Evolutionary conservation across 2,113 vertebrate species (phyloP).

Genomic region (Sceloporus undulatus): DNA sequence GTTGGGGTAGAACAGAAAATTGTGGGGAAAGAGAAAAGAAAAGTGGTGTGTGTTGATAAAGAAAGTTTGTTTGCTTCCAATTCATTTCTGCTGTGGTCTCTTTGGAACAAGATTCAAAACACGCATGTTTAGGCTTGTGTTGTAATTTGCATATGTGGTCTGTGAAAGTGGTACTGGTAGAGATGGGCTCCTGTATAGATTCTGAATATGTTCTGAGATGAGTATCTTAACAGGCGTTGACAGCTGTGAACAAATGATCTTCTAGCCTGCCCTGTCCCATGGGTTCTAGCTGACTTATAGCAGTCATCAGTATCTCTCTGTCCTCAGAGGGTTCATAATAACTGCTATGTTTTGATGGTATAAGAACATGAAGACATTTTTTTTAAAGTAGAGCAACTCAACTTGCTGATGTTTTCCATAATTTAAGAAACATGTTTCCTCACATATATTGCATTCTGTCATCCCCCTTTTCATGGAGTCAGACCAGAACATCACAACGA

Average conservation of each 20-base stretch:
- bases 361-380: too few species aligned
- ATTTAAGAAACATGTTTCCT: too few species aligned
- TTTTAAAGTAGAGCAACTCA: too few species aligned
- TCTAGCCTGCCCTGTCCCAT: not conserved
- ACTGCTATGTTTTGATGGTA: not conserved
- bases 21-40: not conserved
- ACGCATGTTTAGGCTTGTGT: slow-evolving; percentile 14
- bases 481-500: not conserved
- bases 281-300: not conserved
- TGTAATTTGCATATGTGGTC: slow-evolving; percentile 8
- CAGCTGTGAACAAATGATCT: not conserved
- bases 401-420: too few species aligned
- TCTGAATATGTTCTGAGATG: not conserved
- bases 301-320: not conserved
- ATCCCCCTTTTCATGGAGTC: too few species aligned
- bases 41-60: not conserved
- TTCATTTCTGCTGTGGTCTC: not conserved
- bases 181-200: not conserved
- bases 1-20: not conserved
- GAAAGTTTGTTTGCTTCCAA: slow-evolving; percentile 1
- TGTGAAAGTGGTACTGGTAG: not conserved
- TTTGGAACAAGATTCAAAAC: slow-evolving; percentile 14
- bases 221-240: not conserved
- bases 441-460: not conserved
- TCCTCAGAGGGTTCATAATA: not conserved